These are phyloP conservation scores for Microcebus ravelobensis DNA, from an alignment of 2,113 vertebrate species.

Conservation along the genomic window DNA sequence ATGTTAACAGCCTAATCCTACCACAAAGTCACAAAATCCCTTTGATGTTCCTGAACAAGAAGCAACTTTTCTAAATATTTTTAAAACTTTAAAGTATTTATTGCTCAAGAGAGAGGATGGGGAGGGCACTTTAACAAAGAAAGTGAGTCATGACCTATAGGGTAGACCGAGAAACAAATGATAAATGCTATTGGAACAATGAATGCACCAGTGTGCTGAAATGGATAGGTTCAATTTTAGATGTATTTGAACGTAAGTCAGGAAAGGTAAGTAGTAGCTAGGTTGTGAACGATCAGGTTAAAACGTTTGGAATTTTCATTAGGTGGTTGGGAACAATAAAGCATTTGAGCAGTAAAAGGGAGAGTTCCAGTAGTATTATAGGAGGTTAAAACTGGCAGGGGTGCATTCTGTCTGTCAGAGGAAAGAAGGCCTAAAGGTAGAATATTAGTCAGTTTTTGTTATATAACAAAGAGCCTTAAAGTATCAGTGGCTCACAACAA, in stretches of 20 bases:
- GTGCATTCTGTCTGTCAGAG: not conserved
- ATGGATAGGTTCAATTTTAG: conserved; percentile 13
- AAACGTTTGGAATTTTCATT: conserved; percentile 41
- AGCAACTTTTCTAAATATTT: not conserved
- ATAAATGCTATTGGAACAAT: not conserved
- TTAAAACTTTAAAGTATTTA: not conserved
- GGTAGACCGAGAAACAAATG: not conserved
- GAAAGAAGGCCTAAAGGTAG: conserved; percentile 21
- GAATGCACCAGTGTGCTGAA: not conserved
- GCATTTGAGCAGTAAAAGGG: not conserved
- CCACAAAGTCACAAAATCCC: not conserved
- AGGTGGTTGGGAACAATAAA: conserved; percentile 40
- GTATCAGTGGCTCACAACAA: not conserved
- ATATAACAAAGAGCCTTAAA: not conserved
- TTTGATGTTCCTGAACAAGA: not conserved
- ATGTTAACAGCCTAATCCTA: not conserved
- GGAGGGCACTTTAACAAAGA: not conserved
- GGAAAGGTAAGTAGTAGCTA: not conserved
- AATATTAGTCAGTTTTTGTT: conserved; percentile 21
- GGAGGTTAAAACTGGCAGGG: not conserved
- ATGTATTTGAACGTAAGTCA: not conserved
- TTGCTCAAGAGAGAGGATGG: not conserved
- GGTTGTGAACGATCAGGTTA: not conserved
- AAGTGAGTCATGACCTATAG: not conserved
- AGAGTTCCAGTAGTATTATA: not conserved